Evolutionary conservation across 1,140 invertebrate species (phyloP).

Genomic region (Bombus turneri): DNA sequence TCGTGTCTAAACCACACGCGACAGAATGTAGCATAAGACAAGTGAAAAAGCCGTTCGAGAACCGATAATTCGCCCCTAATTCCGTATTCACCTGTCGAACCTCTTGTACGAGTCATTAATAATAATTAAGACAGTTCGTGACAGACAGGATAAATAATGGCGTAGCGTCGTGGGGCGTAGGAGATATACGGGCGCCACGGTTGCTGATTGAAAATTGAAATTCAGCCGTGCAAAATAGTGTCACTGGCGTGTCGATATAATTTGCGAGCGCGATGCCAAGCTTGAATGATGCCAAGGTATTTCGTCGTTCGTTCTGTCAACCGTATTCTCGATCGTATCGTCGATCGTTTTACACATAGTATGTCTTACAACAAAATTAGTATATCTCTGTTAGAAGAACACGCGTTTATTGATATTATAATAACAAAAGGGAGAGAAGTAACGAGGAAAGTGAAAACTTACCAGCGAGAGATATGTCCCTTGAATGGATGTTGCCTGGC

Average conservation of each 20-base stretch:
- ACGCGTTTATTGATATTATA: neutral
- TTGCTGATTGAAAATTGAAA: conserved; percentile 50
- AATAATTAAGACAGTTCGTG: conserved; percentile 64
- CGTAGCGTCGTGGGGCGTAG: neutral
- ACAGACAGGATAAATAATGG: conserved; percentile 43
- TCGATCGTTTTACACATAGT: no score
- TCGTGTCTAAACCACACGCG: conserved; percentile 41
- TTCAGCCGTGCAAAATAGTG: conserved; percentile 24
- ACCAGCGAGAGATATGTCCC: conserved; percentile 76
- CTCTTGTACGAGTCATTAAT: conserved; percentile 40
- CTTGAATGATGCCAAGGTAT: conserved; percentile 28
- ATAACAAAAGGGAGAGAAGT: neutral
- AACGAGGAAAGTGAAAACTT: conserved; percentile 4
- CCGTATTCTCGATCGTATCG: neutral
- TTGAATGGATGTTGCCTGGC: conserved; percentile 76
- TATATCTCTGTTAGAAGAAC: neutral
- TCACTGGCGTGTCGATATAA: conserved; percentile 22
- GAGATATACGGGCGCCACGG: conserved; percentile 19
- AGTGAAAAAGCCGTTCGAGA: conserved; percentile 14
- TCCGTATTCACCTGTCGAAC: conserved; percentile 36
- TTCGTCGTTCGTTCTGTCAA: neutral
- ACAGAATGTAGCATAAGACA: conserved; percentile 42
- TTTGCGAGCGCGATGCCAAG: neutral
- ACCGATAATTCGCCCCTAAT: conserved; percentile 42
- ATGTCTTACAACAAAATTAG: no score